Conservation (phyloP, 2,888 invertebrate genomes). For the Eubasilissa splendida region DNA sequence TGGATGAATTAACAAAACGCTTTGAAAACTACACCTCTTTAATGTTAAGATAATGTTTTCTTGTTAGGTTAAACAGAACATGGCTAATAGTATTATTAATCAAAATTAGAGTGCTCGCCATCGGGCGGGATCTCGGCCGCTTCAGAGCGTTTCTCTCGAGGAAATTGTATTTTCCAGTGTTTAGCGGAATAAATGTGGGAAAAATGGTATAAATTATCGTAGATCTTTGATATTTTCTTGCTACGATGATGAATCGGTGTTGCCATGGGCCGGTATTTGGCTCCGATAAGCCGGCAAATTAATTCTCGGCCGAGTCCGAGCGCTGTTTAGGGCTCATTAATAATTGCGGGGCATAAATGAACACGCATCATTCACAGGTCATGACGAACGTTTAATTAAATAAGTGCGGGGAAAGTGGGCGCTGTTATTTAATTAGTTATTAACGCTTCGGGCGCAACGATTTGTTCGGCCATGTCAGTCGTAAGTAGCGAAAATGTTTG, state of each 20-base stretch:
- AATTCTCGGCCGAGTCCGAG: conserved; percentile 2
- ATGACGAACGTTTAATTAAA: conserved; percentile 30
- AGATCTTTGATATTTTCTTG: conserved; percentile 29
- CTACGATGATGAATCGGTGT: conserved; percentile 40
- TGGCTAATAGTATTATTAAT: not conserved
- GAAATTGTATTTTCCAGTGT: not conserved
- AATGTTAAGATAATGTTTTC: no score
- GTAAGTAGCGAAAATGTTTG: no score
- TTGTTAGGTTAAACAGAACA: no score
- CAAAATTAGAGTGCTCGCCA: conserved; percentile 7
- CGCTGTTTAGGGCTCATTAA: conserved; percentile 17
- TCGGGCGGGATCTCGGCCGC: not conserved
- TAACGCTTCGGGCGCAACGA: not conserved
- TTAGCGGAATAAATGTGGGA: not conserved
- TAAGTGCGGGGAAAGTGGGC: not conserved
- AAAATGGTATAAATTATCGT: conserved; percentile 28
- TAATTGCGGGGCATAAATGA: conserved; percentile 31
- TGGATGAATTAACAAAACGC: no score
- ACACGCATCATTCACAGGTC: conserved; percentile 22
- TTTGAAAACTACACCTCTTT: no score
- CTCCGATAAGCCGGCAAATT: conserved; percentile 28
- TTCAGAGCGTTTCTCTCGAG: not conserved
- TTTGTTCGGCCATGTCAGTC: conserved; percentile 7
- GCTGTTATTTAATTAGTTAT: conserved; percentile 1
- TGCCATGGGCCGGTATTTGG: conserved; percentile 18